Evolutionary conservation across 2,888 invertebrate species (phyloP).

Genomic region (Salticus scenicus): DNA sequence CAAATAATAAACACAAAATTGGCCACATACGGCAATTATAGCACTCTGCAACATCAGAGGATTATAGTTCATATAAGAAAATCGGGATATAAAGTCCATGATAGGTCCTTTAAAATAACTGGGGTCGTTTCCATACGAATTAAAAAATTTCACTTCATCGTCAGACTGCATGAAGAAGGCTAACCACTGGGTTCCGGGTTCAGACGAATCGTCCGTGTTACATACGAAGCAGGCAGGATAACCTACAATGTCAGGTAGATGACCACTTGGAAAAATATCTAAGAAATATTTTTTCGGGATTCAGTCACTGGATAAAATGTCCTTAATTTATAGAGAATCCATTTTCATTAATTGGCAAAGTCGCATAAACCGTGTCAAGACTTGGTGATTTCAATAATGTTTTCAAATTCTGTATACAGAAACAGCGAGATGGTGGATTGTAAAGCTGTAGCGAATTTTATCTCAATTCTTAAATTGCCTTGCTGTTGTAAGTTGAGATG

Average conservation of each 20-base stretch:
- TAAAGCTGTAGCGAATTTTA: not conserved
- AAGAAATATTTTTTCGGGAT: not conserved
- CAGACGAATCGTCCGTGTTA: no score
- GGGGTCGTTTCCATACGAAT: no score
- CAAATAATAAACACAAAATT: no score
- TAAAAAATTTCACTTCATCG: not conserved
- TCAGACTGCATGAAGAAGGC: no score
- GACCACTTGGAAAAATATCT: not conserved
- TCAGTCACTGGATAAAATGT: not conserved
- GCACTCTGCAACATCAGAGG: no score
- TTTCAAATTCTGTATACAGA: constrained; percentile 23
- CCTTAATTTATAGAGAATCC: not conserved
- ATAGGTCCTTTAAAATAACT: no score
- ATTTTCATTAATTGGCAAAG: not conserved
- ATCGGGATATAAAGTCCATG: not conserved
- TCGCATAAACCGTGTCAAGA: no score
- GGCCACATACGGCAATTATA: no score
- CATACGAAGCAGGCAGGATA: not conserved
- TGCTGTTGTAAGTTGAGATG: constrained; percentile 9
- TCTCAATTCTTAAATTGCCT: constrained; percentile 28
- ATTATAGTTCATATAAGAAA: not conserved
- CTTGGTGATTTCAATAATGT: constrained; percentile 72
- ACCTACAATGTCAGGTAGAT: not conserved
- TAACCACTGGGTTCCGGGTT: no score
- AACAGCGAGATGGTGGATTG: not conserved